These are phyloP conservation scores for Parapsyche elsis DNA, from an alignment of 1,140 invertebrate genomes.

Conservation along the genomic window DNA sequence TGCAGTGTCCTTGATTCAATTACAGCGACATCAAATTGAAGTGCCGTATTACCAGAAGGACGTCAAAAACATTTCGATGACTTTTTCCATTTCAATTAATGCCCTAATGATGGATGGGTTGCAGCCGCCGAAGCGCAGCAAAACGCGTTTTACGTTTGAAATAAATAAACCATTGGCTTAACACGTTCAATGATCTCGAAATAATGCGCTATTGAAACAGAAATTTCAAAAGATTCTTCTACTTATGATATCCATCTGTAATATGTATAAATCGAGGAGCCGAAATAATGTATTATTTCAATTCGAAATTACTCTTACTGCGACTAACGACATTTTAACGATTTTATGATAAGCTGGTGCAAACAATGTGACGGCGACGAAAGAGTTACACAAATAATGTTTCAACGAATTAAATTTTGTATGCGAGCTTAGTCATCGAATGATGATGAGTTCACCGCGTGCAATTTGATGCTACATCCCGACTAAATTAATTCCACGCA, in stretches of 20 bases:
- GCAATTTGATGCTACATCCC: constrained; percentile 13
- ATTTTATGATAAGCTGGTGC: not conserved
- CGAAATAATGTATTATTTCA: not conserved
- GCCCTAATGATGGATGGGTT: constrained; percentile 24
- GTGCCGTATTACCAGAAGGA: constrained; percentile 17
- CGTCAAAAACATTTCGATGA: constrained; percentile 43
- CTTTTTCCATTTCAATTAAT: constrained; percentile 40
- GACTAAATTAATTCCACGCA: not conserved
- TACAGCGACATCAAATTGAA: constrained; percentile 24
- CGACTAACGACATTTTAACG: constrained; percentile 18
- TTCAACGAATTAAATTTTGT: not conserved
- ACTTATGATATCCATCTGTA: not conserved
- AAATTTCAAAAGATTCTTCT: not conserved
- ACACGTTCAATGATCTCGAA: not conserved
- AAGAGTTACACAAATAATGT: not conserved
- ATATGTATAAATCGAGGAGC: not conserved
- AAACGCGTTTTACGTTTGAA: too few species aligned
- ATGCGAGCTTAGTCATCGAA: constrained; percentile 8
- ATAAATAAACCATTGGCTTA: too few species aligned
- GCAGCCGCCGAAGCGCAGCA: not conserved
- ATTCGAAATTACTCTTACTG: not conserved
- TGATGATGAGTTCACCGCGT: not conserved
- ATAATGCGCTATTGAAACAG: not conserved
- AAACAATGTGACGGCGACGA: not conserved
- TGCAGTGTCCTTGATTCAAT: constrained; percentile 38